Conservation (phyloP, 2,888 invertebrate genomes). For the Protophormia terraenovae region DNA sequence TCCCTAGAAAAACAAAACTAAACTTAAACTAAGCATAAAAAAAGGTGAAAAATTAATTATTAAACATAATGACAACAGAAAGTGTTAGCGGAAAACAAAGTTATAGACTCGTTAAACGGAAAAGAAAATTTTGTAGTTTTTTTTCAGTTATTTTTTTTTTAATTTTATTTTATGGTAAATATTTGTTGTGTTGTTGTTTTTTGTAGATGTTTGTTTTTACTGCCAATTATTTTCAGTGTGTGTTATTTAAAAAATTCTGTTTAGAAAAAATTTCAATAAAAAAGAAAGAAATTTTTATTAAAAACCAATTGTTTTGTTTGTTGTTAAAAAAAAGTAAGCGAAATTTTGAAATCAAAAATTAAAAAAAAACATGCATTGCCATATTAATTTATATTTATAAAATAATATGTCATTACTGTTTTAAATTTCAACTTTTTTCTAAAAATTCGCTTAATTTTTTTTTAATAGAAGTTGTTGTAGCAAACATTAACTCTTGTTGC, state of each 20-base stretch:
- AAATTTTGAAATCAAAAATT: neutral
- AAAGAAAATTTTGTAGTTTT: conserved; percentile 45
- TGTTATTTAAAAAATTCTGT: conserved; percentile 64
- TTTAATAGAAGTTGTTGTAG: conserved; percentile 66
- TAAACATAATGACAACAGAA: conserved; percentile 13
- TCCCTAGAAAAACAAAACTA: conserved; percentile 32
- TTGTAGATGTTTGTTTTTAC: conserved; percentile 40
- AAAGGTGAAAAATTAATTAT: conserved; percentile 12
- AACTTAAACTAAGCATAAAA: conserved; percentile 35
- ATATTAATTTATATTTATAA: neutral
- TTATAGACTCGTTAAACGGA: conserved; percentile 34
- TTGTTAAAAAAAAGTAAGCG: neutral
- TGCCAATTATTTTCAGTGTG: conserved; percentile 66
- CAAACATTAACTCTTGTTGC: conserved; percentile 22
- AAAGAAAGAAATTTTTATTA: conserved; percentile 61
- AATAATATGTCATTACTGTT: neutral
- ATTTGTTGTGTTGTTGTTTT: conserved; percentile 40
- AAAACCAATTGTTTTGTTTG: conserved; percentile 68
- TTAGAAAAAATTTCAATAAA: conserved; percentile 64
- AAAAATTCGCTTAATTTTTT: conserved; percentile 26
- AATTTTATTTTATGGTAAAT: neutral
- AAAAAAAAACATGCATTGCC: neutral
- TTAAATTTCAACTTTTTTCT: conserved; percentile 13
- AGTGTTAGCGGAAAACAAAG: conserved; percentile 56
- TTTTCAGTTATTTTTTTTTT: neutral